Evolutionary conservation across 2,797 vertebrate species (phyloP).

Genomic region (Enteromius radiatus): DNA sequence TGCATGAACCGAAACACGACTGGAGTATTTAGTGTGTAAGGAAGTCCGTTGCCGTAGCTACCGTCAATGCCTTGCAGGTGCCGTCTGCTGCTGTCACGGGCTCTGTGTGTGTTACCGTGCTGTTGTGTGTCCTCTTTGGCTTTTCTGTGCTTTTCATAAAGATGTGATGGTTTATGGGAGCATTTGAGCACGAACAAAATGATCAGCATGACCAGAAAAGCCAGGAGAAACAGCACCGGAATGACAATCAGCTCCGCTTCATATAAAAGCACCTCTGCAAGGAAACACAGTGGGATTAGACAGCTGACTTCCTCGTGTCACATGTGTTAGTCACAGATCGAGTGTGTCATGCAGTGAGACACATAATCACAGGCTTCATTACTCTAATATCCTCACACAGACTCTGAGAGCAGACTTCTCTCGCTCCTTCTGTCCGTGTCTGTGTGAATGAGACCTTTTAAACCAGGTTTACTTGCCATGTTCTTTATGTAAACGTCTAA

Average conservation of each 20-base stretch:
- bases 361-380: neutral
- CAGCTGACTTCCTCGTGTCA: too few species aligned
- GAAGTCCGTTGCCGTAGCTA: slow-evolving; percentile 55
- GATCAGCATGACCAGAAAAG: slow-evolving; percentile 73
- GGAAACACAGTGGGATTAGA: neutral
- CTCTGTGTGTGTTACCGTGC: neutral
- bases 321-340: neutral
- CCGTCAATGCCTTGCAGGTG: slow-evolving; percentile 73
- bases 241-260: slow-evolving; percentile 86
- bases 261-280: slow-evolving; percentile 64
- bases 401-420: too few species aligned
- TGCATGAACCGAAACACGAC: neutral
- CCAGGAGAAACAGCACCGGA: slow-evolving; percentile 78
- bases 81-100: neutral
- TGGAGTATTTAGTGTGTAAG: slow-evolving; percentile 2
- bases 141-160: neutral
- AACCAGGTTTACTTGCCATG: neutral
- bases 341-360: neutral
- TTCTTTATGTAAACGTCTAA: neutral
- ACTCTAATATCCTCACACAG: neutral
- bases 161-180: slow-evolving; percentile 10
- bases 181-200: slow-evolving; percentile 68
- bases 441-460: neutral
- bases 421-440: neutral
- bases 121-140: slow-evolving; percentile 24